These are phyloP conservation scores for Argyrosomus japonicus DNA, from an alignment of 2,113 vertebrate species.

Conservation along the genomic window DNA sequence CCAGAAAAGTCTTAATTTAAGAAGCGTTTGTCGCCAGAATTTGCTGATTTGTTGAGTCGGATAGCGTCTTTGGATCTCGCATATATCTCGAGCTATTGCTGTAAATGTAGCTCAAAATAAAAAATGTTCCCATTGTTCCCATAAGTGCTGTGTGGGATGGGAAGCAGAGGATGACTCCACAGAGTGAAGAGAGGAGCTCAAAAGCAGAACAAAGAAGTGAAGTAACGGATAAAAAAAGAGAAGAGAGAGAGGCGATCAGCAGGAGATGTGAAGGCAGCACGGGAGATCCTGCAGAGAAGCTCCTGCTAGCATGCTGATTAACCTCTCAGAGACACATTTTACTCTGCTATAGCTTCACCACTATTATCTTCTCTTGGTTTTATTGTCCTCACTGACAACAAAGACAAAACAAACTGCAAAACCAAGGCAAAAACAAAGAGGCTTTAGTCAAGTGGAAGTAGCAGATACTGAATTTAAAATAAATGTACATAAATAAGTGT, in stretches of 20 bases:
- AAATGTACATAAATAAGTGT: background rate
- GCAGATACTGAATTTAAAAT: background rate
- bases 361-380: background rate
- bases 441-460: background rate
- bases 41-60: background rate
- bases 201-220: conserved; percentile 16
- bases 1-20: background rate
- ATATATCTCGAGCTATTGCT: background rate
- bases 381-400: background rate
- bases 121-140: background rate
- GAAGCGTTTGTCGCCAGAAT: background rate
- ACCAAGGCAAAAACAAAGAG: background rate
- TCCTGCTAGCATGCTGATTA: conserved; percentile 33
- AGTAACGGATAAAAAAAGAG: background rate
- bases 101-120: background rate
- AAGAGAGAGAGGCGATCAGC: conserved; percentile 7
- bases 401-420: background rate
- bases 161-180: background rate
- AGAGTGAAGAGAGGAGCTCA: background rate
- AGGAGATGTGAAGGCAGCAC: background rate
- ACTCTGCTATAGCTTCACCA: background rate
- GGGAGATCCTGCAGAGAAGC: conserved; percentile 38
- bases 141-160: conserved; percentile 4
- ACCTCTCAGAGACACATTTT: background rate
- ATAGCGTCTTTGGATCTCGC: background rate